Conservation (phyloP, 2,888 invertebrate genomes). For the Smittia sp. region DNA sequence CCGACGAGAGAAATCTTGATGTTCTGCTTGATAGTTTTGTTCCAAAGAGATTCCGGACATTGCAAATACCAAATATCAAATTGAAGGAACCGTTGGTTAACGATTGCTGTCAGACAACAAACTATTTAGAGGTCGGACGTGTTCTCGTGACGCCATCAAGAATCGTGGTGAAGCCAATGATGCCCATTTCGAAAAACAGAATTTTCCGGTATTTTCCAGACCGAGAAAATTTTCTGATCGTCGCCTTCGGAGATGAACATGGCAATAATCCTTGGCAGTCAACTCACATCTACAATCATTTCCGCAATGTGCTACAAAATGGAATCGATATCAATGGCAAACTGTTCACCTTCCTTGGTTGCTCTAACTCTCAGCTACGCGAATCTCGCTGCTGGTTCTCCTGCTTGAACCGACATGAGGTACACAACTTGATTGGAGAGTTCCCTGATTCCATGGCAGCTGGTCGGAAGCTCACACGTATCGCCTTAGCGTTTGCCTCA, state of each 20-base stretch:
- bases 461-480: neutral
- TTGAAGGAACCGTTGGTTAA: slow-evolving; percentile 1
- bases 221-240: neutral
- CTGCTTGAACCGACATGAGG: neutral
- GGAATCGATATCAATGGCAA: neutral
- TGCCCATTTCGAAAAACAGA: neutral
- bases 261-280: neutral
- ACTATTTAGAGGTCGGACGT: neutral
- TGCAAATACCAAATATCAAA: neutral
- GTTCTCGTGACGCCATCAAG: neutral
- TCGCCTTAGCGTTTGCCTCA: slow-evolving; percentile 10
- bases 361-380: neutral
- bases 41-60: neutral
- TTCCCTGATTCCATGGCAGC: neutral
- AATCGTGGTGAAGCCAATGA: neutral
- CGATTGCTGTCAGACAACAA: neutral
- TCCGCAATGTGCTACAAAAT: neutral
- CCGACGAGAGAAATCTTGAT: neutral
- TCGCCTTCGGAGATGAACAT: neutral
- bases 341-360: neutral
- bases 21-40: neutral
- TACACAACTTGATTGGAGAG: neutral
- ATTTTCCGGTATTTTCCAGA: slow-evolving; percentile 11
- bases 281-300: neutral
- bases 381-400: slow-evolving; percentile 11